Evolutionary conservation across 2,797 vertebrate species (phyloP), one percentile per base, ranked within the genome.

Genomic region (Oceanodroma leucorhoa): DNA sequence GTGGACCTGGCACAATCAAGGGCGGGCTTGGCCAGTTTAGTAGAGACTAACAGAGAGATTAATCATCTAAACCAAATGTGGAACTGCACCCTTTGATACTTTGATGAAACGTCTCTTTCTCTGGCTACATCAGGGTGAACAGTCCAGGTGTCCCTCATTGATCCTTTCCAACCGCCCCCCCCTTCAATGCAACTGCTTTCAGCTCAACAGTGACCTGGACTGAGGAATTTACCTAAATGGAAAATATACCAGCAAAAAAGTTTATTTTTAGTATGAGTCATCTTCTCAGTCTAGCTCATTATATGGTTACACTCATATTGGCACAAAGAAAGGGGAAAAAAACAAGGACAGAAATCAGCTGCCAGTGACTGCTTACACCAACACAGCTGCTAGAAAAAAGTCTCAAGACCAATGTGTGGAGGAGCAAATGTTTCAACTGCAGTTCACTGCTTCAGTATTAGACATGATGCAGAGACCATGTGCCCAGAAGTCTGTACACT

Each of bases 101-200:
- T 11, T 3, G 32, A n/a, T 48, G 36, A 48, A 87, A 66, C 2
- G 3, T 5, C 58, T 36, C 32, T 29, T 76, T 64, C 78, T 41
- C 62, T 85, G 83, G 51, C 60, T 46, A 8, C 0, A 0, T 57
- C 29, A 51, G 29, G 15, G 14, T 29, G 29, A 64, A 30, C 0
- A 3, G 54, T 30, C 22, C 50, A 58, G 82, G 46, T 1, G 3
- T 12, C 11, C 10, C 26, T 8, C 34, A 0, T 3, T 15, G 32
- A 78, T 8, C 43, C 62, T 54, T 60, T 71, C 77, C 36, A 82
- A 10, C 14, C 20, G 40, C 24, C 19, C 30, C 24, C 19, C 30
- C 71, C 29, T 84, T 67, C 53, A 61, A 40, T 4, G 17, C 36
- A 69, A 34, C 34, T 67, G 15, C 70, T 80, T 71, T 55, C 78